Evolutionary conservation across 2,888 invertebrate genomes (phyloP).

Genomic region (Philereme vetulata): DNA sequence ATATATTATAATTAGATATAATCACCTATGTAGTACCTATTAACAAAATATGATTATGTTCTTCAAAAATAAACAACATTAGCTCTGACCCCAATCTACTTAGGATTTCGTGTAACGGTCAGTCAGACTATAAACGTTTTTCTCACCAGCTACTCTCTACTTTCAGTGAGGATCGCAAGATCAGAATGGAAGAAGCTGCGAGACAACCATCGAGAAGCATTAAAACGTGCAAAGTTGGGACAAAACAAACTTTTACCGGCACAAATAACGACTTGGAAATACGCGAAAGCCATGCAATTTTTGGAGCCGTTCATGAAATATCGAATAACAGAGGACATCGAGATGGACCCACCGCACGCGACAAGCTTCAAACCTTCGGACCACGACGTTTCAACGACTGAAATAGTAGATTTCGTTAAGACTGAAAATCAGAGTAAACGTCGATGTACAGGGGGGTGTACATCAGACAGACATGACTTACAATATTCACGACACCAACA

Average conservation of each 20-base stretch:
- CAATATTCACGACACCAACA: conserved; percentile 30
- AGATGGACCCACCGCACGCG: conserved; percentile 55
- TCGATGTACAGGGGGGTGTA: conserved; percentile 47
- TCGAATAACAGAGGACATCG: conserved; percentile 73
- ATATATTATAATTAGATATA: too few species aligned
- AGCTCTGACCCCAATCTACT: too few species aligned
- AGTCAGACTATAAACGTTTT: too few species aligned
- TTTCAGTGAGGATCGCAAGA: conserved; percentile 70
- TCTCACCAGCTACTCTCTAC: background rate
- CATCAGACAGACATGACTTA: conserved; percentile 27
- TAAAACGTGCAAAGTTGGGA: conserved; percentile 73
- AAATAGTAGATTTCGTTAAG: conserved; percentile 41
- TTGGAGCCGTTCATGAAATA: conserved; percentile 78
- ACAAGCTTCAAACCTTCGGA: conserved; percentile 45
- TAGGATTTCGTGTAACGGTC: too few species aligned
- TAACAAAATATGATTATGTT: too few species aligned
- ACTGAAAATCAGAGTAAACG: conserved; percentile 48
- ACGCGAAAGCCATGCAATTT: conserved; percentile 77
- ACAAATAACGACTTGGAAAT: conserved; percentile 78
- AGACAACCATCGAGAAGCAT: conserved; percentile 73
- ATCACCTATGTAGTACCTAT: too few species aligned
- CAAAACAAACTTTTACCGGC: conserved; percentile 75
- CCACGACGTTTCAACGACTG: conserved; percentile 61
- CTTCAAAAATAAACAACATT: too few species aligned
- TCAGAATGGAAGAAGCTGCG: conserved; percentile 76